Evolutionary conservation across 2,888 invertebrate genomes (phyloP).

Genomic region (Drosophila nr. medialis): DNA sequence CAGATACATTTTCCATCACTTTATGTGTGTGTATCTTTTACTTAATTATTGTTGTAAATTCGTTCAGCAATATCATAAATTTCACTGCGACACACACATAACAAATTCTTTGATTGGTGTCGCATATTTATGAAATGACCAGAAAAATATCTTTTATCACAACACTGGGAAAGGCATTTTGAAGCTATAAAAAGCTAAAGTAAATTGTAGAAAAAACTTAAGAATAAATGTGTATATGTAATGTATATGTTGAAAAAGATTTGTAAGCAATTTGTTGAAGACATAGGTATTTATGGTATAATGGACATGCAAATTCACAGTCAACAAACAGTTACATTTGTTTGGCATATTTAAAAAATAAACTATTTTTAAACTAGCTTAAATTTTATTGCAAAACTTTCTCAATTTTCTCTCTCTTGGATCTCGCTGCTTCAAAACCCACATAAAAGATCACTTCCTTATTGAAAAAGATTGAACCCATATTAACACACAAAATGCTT

Average conservation of each 20-base stretch:
- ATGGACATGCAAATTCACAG: neutral
- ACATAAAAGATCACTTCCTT: conserved; percentile 25
- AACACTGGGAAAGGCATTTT: neutral
- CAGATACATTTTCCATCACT: conserved; percentile 62
- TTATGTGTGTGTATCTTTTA: conserved; percentile 48
- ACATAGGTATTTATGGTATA: neutral
- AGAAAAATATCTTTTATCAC: conserved; percentile 29
- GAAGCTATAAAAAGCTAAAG: conserved; percentile 23
- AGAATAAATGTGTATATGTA: conserved; percentile 5
- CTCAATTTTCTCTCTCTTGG: neutral
- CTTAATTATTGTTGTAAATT: conserved; percentile 70
- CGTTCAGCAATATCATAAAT: conserved; percentile 72
- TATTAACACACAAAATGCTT: conserved; percentile 33
- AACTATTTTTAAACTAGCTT: neutral
- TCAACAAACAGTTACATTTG: neutral
- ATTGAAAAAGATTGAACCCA: conserved; percentile 20
- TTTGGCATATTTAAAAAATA: neutral
- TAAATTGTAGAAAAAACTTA: neutral
- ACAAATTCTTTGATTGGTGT: conserved; percentile 47
- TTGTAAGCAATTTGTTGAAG: neutral
- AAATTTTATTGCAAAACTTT: neutral
- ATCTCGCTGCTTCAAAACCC: neutral
- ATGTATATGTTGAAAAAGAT: neutral
- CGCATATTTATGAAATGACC: conserved; percentile 55
- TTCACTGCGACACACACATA: conserved; percentile 42